A percentile compares a stretch with the other conserved stretches of the same genome.
These are phyloP conservation scores for Pseudeuparius sepicola DNA, from an alignment of 2,888 invertebrate species.

Conservation along the genomic window DNA sequence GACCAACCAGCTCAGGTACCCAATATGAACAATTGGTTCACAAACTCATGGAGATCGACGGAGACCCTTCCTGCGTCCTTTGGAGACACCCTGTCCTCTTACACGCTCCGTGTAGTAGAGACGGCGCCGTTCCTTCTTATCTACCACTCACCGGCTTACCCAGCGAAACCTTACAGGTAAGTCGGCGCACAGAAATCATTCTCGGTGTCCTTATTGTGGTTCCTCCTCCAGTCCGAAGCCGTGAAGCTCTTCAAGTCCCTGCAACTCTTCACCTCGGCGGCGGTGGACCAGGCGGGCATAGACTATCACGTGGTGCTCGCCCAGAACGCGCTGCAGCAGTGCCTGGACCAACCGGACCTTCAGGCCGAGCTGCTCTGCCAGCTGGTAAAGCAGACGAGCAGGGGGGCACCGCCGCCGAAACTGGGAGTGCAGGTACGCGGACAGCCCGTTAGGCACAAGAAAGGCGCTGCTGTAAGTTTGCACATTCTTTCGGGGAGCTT, in stretches of 20 bases:
- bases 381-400: constrained; percentile 84
- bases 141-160: constrained; percentile 86
- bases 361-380: constrained; percentile 90
- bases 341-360: constrained; percentile 79
- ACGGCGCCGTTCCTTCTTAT: constrained; percentile 58
- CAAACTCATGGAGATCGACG: constrained; percentile 93
- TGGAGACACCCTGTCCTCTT: constrained; percentile 90
- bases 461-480: too few species aligned
- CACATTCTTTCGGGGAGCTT: too few species aligned
- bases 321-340: constrained; percentile 90
- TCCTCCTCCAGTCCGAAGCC: constrained; percentile 56
- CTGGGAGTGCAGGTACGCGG: constrained; percentile 47
- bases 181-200: too few species aligned
- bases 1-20: constrained; percentile 84
- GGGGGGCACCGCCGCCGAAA: constrained; percentile 63
- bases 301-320: constrained; percentile 97
- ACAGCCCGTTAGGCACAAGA: too few species aligned
- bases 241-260: constrained; percentile 93
- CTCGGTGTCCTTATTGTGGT: too few species aligned
- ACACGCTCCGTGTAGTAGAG: constrained; percentile 66
- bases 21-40: constrained; percentile 94
- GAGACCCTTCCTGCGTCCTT: constrained; percentile 82
- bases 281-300: constrained; percentile 89
- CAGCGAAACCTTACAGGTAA: constrained; percentile 68
- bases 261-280: constrained; percentile 92